Conservation (phyloP, 2,797 vertebrate genomes). For the Chanos chanos region DNA sequence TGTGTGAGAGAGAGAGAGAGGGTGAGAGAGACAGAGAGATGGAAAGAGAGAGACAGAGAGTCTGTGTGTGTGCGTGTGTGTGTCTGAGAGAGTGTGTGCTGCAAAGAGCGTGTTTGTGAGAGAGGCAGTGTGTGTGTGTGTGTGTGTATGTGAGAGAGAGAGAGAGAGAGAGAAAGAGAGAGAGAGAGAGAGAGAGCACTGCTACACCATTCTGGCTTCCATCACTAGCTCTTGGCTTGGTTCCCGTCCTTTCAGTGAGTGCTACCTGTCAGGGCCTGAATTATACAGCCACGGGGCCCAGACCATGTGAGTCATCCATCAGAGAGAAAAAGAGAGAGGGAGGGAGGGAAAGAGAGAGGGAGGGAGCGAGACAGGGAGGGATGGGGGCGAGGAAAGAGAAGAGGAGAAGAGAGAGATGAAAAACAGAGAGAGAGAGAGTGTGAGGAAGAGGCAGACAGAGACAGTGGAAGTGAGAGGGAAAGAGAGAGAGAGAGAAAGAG, state of each 20-base stretch:
- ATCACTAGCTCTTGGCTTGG: conserved; percentile 78
- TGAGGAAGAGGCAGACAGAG: conserved; percentile 25
- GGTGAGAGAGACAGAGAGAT: background rate
- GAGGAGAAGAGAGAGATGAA: conserved; percentile 16
- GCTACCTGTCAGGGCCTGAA: conserved; percentile 88
- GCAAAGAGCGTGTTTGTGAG: background rate
- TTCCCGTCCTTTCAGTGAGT: conserved; percentile 86
- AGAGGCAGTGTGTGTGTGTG: background rate
- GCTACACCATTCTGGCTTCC: conserved; percentile 72
- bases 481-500: conserved; percentile 5
- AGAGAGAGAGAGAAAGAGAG: background rate
- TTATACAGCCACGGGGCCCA: conserved; percentile 82
- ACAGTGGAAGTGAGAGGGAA: conserved; percentile 9
- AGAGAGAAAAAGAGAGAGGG: conserved; percentile 65
- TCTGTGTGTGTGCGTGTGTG: background rate
- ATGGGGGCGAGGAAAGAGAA: conserved; percentile 21
- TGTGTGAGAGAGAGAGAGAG: background rate
- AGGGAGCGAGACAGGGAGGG: conserved; percentile 8
- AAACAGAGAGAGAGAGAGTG: conserved; percentile 5
- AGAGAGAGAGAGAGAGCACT: background rate
- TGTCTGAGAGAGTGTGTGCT: background rate
- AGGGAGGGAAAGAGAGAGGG: conserved; percentile 15
- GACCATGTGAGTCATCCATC: conserved; percentile 84
- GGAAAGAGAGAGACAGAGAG: background rate
- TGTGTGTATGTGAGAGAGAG: conserved; percentile 3